These are phyloP conservation scores for Pentamera pediparva DNA, from an alignment of 53 echinoderm and acorn worm species.

Conservation along the genomic window DNA sequence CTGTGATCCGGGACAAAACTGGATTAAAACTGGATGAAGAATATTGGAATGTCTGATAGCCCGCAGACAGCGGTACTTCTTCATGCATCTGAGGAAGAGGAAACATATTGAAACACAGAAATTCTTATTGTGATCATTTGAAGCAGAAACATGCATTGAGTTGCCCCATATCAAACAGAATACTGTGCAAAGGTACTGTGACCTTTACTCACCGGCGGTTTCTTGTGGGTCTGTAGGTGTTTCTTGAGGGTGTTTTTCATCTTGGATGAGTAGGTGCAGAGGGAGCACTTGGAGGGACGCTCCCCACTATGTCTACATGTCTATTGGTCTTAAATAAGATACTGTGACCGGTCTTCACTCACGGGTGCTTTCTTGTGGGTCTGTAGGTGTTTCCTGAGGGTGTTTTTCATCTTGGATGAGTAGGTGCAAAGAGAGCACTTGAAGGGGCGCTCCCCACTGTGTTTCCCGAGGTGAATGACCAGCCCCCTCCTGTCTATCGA, in stretches of 20 bases:
- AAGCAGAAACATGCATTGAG: too few relatives aligned
- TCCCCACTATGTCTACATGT: slow-evolving; percentile 93
- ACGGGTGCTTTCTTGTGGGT: slow-evolving; percentile 54
- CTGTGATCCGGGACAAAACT: too few relatives aligned
- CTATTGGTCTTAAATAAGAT: too few relatives aligned
- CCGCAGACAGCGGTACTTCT: too few relatives aligned
- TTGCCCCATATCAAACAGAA: too few relatives aligned
- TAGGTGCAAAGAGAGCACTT: slow-evolving; percentile 70
- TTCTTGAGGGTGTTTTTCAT: slow-evolving; percentile 79
- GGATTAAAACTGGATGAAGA: too few relatives aligned
- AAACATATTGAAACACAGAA: too few relatives aligned
- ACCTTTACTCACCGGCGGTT: neutral
- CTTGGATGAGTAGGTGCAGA: slow-evolving; percentile 80
- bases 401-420: slow-evolving; percentile 76
- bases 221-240: slow-evolving; percentile 71
- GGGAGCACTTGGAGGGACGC: slow-evolving; percentile 71
- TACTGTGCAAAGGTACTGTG: too few relatives aligned
- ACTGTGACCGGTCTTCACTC: neutral
- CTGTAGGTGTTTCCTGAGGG: slow-evolving; percentile 82
- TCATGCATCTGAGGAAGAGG: too few relatives aligned
- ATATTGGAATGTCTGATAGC: too few relatives aligned
- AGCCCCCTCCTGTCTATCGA: slow-evolving; percentile 89
- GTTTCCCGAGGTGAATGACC: slow-evolving; percentile 75
- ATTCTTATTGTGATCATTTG: too few relatives aligned
- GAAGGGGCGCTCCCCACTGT: slow-evolving; percentile 86